Base-by-base conservation (phyloP, 1,140 invertebrate species). In the Philopotamus ludificatus region DNA sequence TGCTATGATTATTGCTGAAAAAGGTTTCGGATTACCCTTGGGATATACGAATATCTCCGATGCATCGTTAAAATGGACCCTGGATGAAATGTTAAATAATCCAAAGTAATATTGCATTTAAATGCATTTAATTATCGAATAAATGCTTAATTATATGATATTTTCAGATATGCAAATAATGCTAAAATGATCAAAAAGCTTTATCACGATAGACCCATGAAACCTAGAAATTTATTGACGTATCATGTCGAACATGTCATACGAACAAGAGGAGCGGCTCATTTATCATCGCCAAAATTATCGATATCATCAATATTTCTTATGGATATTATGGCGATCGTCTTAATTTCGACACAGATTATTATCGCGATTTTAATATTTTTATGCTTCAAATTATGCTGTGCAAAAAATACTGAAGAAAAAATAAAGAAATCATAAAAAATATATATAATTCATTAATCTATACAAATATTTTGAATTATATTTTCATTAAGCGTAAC, bases 201-300 rank as follows among this genome's bases (percentile, higher is more conserved):
- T 0, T 77, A 74, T 65, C 73, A 75, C 39, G 53, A 74, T 42
- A 66, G 74, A 1, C 63, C 71, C 1, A 55, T 66, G 18, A 12
- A 55, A 0, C 73, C 76, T 0, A 67, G 65, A 4, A 53, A 57
- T 3, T 72, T 75, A 47, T 20, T 76, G 12, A 63, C 71, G 8
- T 69, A 74, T 41, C 76, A 75, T 73, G 71, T 74, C 21, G 72
- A 74, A 18, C 73, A 77, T 60, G 74, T 74, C n/a, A 54, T 75
- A 0, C 57, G 55, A 9, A 75, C 74, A 0, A 15, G 58, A 1
- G 76, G 75, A 0, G 74, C 76, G 0, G 55, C 34, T 0, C 71
- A 75, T 47, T 54, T 76, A 1, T 67, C 72, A 2, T 73, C 75
- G 4, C 66, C 67, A 15, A 73, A 73, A 2, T 53, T 77, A 1